phyloP scores from a whole-genome alignment of 2,888 invertebrate species.

The Perizoma affinitatum region DNA sequence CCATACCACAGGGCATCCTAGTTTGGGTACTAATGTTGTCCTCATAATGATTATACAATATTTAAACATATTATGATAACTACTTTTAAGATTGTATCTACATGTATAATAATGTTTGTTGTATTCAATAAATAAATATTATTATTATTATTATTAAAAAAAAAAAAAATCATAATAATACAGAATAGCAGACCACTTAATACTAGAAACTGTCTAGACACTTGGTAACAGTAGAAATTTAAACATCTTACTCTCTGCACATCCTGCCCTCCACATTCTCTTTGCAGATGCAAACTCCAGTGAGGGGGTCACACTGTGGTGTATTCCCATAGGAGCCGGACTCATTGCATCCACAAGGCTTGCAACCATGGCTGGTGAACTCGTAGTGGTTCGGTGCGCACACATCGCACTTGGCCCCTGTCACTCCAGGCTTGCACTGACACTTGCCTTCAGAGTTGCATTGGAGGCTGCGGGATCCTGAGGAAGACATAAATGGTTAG shows the following conservation, averaged over 20 bases:
- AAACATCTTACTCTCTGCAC: conserved; percentile 89
- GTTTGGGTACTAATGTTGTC: too few species aligned
- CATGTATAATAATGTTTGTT: too few species aligned
- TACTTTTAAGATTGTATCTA: too few species aligned
- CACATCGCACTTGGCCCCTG: conserved; percentile 96
- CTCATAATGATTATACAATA: too few species aligned
- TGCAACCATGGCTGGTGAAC: conserved; percentile 95
- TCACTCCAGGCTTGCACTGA: conserved; percentile 97
- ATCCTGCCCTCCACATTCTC: conserved; percentile 97
- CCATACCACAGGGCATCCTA: too few species aligned
- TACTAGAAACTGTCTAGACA: too few species aligned
- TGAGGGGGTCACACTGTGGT: conserved; percentile 92
- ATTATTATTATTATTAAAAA: too few species aligned
- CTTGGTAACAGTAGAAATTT: too few species aligned
- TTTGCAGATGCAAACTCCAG: conserved; percentile 93
- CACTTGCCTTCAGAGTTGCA: conserved; percentile 97
- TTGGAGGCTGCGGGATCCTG: conserved; percentile 94
- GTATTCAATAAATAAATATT: too few species aligned
- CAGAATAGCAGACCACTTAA: too few species aligned
- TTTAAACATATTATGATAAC: too few species aligned
- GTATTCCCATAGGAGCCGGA: conserved; percentile 92
- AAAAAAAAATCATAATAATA: too few species aligned
- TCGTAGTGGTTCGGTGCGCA: conserved; percentile 94
- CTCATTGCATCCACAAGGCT: conserved; percentile 94
- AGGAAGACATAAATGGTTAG: background rate